Evolutionary conservation across 2,888 invertebrate genomes (phyloP).

Genomic region (Ditula angustiorana): DNA sequence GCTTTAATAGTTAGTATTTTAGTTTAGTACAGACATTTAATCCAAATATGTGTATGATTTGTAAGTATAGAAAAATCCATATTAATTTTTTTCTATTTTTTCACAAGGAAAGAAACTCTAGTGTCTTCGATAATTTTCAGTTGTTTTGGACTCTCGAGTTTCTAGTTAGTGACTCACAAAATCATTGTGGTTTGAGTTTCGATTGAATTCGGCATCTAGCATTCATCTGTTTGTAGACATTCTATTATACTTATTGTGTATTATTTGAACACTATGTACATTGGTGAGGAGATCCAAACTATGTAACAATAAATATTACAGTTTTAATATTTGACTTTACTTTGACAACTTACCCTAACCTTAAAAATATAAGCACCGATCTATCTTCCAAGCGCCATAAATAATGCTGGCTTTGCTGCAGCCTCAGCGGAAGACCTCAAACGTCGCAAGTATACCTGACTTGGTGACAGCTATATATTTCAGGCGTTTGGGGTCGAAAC

Average conservation of each 20-base stretch:
- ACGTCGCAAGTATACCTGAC: too few species aligned
- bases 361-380: too few species aligned
- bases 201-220: slow-evolving; percentile 17
- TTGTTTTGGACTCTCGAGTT: neutral
- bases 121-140: too few species aligned
- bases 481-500: too few species aligned
- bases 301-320: slow-evolving; percentile 78
- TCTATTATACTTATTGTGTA: slow-evolving; percentile 21
- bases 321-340: slow-evolving; percentile 48
- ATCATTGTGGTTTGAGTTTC: slow-evolving; percentile 46
- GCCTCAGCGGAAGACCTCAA: too few species aligned
- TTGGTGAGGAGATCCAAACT: slow-evolving; percentile 68
- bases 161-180: slow-evolving; percentile 46
- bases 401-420: too few species aligned
- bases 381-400: too few species aligned
- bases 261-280: slow-evolving; percentile 63
- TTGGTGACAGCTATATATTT: too few species aligned
- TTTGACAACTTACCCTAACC: neutral
- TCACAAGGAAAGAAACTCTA: slow-evolving; percentile 44
- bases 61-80: slow-evolving; percentile 57
- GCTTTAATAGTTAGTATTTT: slow-evolving; percentile 82
- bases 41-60: slow-evolving; percentile 75
- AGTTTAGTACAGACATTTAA: slow-evolving; percentile 66
- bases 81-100: slow-evolving; percentile 56
- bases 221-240: slow-evolving; percentile 23